These are phyloP conservation scores for Myiagra hebetior DNA, from an alignment of 2,113 vertebrate genomes.

Conservation along the genomic window DNA sequence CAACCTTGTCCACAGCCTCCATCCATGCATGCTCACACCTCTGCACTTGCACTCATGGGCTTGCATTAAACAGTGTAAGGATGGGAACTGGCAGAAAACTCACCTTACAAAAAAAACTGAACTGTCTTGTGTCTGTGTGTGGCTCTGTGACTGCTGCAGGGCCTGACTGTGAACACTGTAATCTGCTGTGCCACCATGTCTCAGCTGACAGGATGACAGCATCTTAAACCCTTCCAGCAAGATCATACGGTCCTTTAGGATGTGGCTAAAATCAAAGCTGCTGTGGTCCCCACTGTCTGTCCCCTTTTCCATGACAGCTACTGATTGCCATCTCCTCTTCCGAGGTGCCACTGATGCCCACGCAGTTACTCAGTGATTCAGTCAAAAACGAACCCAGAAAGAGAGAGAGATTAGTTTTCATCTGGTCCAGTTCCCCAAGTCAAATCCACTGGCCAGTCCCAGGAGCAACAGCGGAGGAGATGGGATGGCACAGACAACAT, in stretches of 20 bases:
- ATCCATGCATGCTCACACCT: fast-evolving
- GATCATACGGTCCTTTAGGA: neutral
- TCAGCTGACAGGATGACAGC: neutral
- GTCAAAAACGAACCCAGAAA: neutral
- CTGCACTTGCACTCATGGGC: neutral
- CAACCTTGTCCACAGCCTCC: neutral
- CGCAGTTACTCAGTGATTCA: neutral
- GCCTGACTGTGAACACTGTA: neutral
- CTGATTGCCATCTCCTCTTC: neutral
- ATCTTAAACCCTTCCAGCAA: neutral
- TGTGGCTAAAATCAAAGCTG: neutral
- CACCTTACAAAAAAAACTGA: neutral
- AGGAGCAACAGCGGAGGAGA: neutral
- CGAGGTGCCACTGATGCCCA: neutral
- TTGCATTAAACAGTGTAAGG: neutral
- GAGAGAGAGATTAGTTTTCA: neutral
- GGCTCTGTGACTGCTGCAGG: neutral
- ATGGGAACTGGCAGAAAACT: neutral
- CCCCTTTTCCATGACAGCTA: neutral
- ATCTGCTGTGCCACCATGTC: neutral
- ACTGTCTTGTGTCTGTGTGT: neutral
- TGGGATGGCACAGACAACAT: fast-evolving
- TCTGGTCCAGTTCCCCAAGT: neutral
- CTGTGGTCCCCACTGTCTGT: neutral
- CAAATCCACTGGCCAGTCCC: neutral